Conservation (phyloP, 2,888 invertebrate genomes). For the Melanargia galathea region DNA sequence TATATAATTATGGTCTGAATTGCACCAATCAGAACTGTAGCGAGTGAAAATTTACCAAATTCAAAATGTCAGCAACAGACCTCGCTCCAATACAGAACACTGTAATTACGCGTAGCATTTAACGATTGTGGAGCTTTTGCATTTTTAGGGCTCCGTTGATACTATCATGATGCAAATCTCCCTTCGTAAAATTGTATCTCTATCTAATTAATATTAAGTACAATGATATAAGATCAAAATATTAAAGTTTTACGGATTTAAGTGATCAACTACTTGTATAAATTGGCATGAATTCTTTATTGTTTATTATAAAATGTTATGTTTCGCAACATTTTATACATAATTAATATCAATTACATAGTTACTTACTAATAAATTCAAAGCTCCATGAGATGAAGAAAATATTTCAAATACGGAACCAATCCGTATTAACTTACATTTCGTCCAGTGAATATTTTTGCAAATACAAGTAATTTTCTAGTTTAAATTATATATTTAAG, state of each 20-base stretch:
- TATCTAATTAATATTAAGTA: too few relatives aligned
- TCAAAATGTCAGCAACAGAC: constrained; percentile 67
- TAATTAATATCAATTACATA: too few relatives aligned
- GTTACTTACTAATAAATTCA: background rate
- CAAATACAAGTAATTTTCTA: constrained; percentile 22
- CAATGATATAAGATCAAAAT: too few relatives aligned
- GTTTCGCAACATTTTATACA: too few relatives aligned
- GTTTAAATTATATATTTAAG: constrained; percentile 23
- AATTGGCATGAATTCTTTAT: too few relatives aligned
- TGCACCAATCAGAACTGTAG: constrained; percentile 59
- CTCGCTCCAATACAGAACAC: constrained; percentile 66
- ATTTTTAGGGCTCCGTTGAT: constrained; percentile 27
- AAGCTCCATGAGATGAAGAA: background rate
- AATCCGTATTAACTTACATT: constrained; percentile 19
- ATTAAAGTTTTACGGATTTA: too few relatives aligned
- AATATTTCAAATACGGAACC: constrained; percentile 23
- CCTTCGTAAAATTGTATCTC: too few relatives aligned
- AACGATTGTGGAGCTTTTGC: constrained; percentile 47
- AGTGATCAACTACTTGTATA: too few relatives aligned
- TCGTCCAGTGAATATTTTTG: constrained; percentile 17
- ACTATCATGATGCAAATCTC: background rate
- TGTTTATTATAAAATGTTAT: too few relatives aligned
- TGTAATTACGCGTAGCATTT: constrained; percentile 68
- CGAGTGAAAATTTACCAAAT: constrained; percentile 67
- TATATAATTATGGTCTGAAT: background rate